Conservation (phyloP, 2,113 vertebrate genomes). For the Ancistrus triradiatus region DNA sequence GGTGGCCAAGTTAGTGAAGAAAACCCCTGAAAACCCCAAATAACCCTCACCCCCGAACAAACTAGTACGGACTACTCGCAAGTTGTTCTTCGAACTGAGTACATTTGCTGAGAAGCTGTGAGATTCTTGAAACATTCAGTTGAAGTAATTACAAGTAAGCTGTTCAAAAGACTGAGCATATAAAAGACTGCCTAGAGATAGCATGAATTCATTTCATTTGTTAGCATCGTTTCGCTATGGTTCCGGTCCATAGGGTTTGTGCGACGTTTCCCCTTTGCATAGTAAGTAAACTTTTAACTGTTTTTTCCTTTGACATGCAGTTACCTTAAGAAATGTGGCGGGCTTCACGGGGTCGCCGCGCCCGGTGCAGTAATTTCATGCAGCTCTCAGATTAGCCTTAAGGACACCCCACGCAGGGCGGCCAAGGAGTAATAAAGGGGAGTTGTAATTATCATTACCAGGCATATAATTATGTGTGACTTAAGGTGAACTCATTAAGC, state of each 20-base stretch:
- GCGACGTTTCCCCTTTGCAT: constrained; percentile 94
- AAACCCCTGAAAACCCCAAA: constrained; percentile 33
- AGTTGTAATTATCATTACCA: constrained; percentile 37
- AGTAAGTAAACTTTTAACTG: constrained; percentile 88
- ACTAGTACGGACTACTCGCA: constrained; percentile 17
- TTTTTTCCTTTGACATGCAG: constrained; percentile 82
- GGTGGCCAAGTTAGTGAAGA: constrained; percentile 34
- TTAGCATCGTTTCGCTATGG: constrained; percentile 43
- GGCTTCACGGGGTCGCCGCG: constrained; percentile 58
- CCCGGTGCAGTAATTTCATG: constrained; percentile 82
- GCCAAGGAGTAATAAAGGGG: constrained; percentile 38
- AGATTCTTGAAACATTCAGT: constrained; percentile 44
- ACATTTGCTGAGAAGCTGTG: constrained; percentile 25
- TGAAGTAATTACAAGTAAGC: constrained; percentile 39
- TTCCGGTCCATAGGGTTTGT: constrained; percentile 78
- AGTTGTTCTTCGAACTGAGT: not conserved
- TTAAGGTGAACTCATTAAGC: constrained; percentile 31
- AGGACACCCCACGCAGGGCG: constrained; percentile 50
- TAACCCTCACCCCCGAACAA: constrained; percentile 3
- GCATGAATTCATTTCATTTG: constrained; percentile 36
- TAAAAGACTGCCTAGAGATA: constrained; percentile 43
- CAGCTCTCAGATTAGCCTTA: constrained; percentile 73
- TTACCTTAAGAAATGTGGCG: constrained; percentile 73
- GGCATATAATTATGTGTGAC: constrained; percentile 33
- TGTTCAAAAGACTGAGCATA: constrained; percentile 47